phyloP scores from a whole-genome alignment of 1,140 invertebrate genomes.

The Ridgeia piscesae region DNA sequence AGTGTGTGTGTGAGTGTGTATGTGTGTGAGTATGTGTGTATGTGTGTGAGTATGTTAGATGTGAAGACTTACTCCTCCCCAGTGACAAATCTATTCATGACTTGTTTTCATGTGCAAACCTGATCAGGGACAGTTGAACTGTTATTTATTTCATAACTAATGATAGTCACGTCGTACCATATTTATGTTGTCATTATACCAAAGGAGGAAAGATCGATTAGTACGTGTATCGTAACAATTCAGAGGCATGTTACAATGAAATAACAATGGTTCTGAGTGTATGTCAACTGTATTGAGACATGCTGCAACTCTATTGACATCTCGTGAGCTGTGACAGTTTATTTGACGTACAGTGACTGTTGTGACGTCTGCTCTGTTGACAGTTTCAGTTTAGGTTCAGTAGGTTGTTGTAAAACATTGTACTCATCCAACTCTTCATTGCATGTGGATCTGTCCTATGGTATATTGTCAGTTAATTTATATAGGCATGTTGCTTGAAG shows the following conservation, averaged over 20 bases:
- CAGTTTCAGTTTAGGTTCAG: background rate
- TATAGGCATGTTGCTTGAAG: background rate
- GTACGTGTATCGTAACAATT: background rate
- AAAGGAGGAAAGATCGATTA: background rate
- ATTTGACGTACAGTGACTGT: background rate
- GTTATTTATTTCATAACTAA: background rate
- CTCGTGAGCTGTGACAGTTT: background rate
- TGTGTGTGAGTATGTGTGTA: too few relatives aligned
- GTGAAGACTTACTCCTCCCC: background rate
- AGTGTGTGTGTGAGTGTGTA: too few relatives aligned
- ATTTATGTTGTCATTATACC: slow-evolving; percentile 6
- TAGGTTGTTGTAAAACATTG: background rate
- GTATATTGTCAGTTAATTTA: background rate
- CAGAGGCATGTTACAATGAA: background rate
- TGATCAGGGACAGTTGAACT: background rate
- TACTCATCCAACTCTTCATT: background rate
- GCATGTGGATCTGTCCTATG: background rate
- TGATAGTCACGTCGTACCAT: background rate
- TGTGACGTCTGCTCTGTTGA: background rate
- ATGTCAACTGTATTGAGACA: background rate
- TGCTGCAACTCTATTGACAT: background rate
- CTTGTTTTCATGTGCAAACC: background rate
- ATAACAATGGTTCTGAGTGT: background rate
- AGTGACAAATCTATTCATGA: background rate
- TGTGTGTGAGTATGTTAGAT: background rate